phyloP scores from a whole-genome alignment of 2,113 vertebrate genomes.

The Egretta garzetta region DNA sequence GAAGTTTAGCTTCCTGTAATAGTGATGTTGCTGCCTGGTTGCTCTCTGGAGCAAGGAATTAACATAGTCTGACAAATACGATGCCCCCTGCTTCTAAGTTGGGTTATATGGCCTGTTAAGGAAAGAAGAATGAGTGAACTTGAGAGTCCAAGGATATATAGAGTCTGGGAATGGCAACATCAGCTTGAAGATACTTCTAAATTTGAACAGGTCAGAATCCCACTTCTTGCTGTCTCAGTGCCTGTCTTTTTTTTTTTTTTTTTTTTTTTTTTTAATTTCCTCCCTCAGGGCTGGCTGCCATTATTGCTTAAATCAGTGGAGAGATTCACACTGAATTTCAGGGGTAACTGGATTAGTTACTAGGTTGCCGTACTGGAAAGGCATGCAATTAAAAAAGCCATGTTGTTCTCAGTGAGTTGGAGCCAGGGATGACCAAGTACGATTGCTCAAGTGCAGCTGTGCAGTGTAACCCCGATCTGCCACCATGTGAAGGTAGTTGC shows the following conservation, averaged over 20 bases:
- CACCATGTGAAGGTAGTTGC: neutral
- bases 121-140: neutral
- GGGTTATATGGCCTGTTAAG: neutral
- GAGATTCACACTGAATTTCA: slow-evolving; percentile 7
- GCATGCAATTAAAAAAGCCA: neutral
- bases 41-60: neutral
- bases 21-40: neutral
- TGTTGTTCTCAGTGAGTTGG: neutral
- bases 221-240: neutral
- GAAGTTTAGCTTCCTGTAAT: neutral
- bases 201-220: neutral
- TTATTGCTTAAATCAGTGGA: neutral
- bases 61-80: neutral
- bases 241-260: neutral
- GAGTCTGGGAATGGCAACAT: neutral
- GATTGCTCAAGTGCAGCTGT: neutral
- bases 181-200: neutral
- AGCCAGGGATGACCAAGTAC: neutral
- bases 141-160: neutral
- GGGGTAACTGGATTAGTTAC: neutral
- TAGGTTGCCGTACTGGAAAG: neutral
- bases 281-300: neutral
- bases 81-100: neutral
- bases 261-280: neutral
- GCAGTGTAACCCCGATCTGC: neutral